Percentiles rank a stretch among this genome's conserved stretches.
Evolutionary conservation across 2,797 vertebrate genomes (phyloP).

Genomic region (Gambelia wislizenii): DNA sequence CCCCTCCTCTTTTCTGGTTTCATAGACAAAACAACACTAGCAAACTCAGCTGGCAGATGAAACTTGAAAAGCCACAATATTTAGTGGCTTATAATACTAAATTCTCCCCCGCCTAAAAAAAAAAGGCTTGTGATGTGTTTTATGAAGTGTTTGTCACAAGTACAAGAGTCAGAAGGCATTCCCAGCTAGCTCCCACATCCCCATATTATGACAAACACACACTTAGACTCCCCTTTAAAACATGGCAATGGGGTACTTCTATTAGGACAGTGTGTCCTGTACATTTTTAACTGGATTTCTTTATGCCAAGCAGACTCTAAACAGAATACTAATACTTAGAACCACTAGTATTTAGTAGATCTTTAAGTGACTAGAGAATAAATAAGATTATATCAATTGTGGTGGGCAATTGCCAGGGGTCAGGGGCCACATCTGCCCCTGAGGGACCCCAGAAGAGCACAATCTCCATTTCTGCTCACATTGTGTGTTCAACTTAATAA

Average conservation of each 20-base stretch:
- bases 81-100: no score
- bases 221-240: not conserved
- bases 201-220: not conserved
- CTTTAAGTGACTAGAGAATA: not conserved
- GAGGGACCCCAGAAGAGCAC: no score
- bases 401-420: no score
- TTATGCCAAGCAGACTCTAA: not conserved
- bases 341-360: no score
- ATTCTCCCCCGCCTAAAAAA: not conserved
- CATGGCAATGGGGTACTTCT: not conserved
- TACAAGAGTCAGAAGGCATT: not conserved
- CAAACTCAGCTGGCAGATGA: not conserved
- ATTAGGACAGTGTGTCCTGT: not conserved
- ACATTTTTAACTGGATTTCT: not conserved
- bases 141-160: not conserved
- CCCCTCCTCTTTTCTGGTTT: not conserved
- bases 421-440: no score
- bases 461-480: no score
- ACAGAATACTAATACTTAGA: no score
- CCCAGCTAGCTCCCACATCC: not conserved
- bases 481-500: no score
- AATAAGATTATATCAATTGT: no score
- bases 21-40: not conserved
- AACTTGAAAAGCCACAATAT: not conserved
- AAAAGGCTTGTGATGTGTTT: no score